Evolutionary conservation across 23 tunicate species (phyloP).

Genomic region (Ascidia mentula): DNA sequence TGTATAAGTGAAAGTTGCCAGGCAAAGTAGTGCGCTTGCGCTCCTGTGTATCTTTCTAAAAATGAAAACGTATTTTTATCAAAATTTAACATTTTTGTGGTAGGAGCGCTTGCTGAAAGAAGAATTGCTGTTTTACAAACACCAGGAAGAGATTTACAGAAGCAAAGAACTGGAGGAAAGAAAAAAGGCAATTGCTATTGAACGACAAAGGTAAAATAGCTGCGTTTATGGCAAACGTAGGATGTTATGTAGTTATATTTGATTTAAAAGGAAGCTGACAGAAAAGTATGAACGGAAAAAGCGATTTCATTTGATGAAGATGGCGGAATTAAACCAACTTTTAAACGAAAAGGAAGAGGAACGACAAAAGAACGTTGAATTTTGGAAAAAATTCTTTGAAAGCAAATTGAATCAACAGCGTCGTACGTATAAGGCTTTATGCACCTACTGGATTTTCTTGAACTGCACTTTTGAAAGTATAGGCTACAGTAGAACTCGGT

Average conservation of each 20-base stretch:
- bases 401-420: conserved; percentile 17
- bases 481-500: too few species aligned
- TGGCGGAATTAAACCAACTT: conserved; percentile 32
- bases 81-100: too few species aligned
- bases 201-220: conserved; percentile 34
- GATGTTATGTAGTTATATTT: too few species aligned
- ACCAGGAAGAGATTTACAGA: conserved; percentile 36
- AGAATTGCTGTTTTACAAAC: conserved; percentile 19
- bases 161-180: conserved; percentile 38
- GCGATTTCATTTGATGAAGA: conserved; percentile 47
- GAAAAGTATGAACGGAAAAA: conserved; percentile 51
- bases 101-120: conserved; percentile 36
- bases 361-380: conserved; percentile 29
- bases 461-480: not conserved
- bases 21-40: too few species aligned
- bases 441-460: not conserved
- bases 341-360: conserved; percentile 29
- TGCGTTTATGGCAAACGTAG: too few species aligned
- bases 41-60: too few species aligned
- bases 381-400: conserved; percentile 43
- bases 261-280: conserved; percentile 17
- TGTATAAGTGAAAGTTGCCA: too few species aligned
- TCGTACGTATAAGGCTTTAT: conserved; percentile 11
- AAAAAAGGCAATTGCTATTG: conserved; percentile 14
- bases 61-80: too few species aligned